Evolutionary conservation across 1,140 invertebrate species (phyloP).

Genomic region (Drosophila varians): DNA sequence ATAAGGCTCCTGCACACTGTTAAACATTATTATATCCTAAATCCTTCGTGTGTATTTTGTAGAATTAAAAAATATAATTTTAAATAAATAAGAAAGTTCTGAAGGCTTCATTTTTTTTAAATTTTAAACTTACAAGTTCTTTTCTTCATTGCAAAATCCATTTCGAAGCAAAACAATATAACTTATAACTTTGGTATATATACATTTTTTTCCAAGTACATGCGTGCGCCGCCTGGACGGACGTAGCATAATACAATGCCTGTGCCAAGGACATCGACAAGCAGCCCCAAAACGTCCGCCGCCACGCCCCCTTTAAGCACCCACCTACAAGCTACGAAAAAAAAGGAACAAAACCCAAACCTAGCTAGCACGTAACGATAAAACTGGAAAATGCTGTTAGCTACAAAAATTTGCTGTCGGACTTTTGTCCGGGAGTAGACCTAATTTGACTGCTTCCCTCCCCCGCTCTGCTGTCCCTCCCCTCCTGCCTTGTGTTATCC

Average conservation of each 20-base stretch:
- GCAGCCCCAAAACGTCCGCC: conserved; percentile 8
- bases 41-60: no score
- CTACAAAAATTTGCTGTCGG: conserved; percentile 74
- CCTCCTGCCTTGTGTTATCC: neutral
- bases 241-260: conserved; percentile 47
- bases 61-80: neutral
- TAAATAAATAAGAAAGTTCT: neutral
- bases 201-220: neutral
- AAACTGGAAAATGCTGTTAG: conserved; percentile 81
- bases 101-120: neutral
- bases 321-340: neutral
- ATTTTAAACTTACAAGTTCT: neutral
- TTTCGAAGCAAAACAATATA: neutral
- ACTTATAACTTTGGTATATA: neutral
- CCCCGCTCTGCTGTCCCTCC: neutral
- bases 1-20: no score
- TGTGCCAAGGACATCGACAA: conserved; percentile 68
- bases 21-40: no score
- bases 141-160: neutral
- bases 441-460: conserved; percentile 33
- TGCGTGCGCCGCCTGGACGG: conserved; percentile 15
- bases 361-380: conserved; percentile 58
- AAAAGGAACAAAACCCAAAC: neutral
- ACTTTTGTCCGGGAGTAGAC: conserved; percentile 53
- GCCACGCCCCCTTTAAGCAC: neutral